Evolutionary conservation across 2,113 vertebrate genomes (phyloP), one percentile per base, ranked within the genome.

Genomic region (Suricata suricatta): DNA sequence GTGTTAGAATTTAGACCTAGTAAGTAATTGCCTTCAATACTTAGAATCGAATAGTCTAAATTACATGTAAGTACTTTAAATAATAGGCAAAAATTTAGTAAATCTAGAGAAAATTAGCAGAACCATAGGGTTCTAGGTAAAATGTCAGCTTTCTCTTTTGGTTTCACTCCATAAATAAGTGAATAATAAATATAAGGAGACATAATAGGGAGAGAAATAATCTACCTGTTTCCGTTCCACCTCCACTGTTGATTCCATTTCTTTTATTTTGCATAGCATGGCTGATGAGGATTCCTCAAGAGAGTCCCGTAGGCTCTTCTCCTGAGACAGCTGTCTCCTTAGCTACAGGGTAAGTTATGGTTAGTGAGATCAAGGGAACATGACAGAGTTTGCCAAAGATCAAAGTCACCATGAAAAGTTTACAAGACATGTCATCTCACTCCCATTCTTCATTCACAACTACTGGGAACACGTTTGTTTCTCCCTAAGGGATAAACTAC

Each of bases 241-340:
- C 81, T 99, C 98, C 95, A 99, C 97, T 23, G 91, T 96, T 82
- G 82, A 93, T 94, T 98, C 99, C 99, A 99, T 98, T 93, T 99
- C 98, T 90, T 99, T 96, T 63, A 99, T 96, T 71, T 92, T 98
- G 96, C 96, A 97, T 27, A 99, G 97, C 95, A 99, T 97, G 31
- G 97, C 88, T 68, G 95, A 96, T 41, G 98, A 98, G 79, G 98
- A 98, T 96, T 98, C 97, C 97, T 99, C 98, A 50, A 99, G 96
- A 86, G 98, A 98, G 35, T 98, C 93, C 8, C 97, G 94, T 31
- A 95, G 82, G 41, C 95, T 90, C 10, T 97, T 98, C 95, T 99
- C 99, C 97, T 98, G 98, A 16, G 95, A 98, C 84, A 99, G 97
- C 31, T 98, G 98, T 92, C 97, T 96, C 74, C 94, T 98, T 95